Evolutionary conservation across 2,797 vertebrate genomes (phyloP), one percentile per base, ranked within the genome.

Genomic region (Neosilurus mollespiculum): DNA sequence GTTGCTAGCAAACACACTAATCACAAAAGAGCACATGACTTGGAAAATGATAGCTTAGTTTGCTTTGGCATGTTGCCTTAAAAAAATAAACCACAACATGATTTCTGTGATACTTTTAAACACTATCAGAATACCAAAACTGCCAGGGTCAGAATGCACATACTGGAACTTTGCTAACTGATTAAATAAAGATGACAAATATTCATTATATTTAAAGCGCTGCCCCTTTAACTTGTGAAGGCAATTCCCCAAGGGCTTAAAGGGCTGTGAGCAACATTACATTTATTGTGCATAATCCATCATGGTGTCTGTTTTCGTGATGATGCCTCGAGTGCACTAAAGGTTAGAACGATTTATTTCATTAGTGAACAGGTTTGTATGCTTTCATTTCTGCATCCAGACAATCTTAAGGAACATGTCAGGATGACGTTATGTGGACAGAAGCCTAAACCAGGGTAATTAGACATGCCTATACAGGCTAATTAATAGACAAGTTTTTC

Each of bases 231-330:
- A 53, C 76, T 20, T 5, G 14, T 65, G 43, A 53, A 78, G 43
- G 77, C 16, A 24, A 51, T 24, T 59, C 37, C 37, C 61, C 12
- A 0, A 30, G 37, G 61, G 49, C 9, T 11, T 65, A 65, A 78
- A 8, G 2, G 43, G 61, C 77, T 12, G 43, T 53, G 10, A 65
- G 61, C 76, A 65, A 51, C 76, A 64, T 14, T 78, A 9, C 61
- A 64, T 59, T 64, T 64, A 78, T 16, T 64, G 34, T 64, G 43
- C 43, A 65, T 78, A 78, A 65, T 26, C n/a, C 43, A 53, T 51
- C 76, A 78, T 16, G 22, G 58, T 78, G 75, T 78, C 75, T 3
- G 53, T 75, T 58, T 11, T 75, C 9, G 2, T 34, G 16, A 75
- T 11, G 24, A 56, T 58, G 72, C 53, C 54, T 37, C 0, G 6